phyloP scores from a whole-genome alignment of 2,113 vertebrate genomes.

The Gallinago undulata region DNA sequence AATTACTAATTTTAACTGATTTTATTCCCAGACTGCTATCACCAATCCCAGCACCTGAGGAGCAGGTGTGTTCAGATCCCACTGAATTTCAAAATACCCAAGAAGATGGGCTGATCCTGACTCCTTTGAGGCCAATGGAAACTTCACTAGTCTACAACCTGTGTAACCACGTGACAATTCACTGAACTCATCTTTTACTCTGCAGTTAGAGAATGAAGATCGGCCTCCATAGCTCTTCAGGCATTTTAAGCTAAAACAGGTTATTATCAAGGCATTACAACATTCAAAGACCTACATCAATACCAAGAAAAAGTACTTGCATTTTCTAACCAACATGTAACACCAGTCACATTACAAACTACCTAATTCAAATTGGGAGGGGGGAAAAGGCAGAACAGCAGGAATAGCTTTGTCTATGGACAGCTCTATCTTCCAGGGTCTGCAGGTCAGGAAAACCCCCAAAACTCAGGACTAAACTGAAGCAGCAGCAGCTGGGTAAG shows the following conservation, averaged over 20 bases:
- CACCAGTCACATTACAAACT: background rate
- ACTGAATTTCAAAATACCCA: background rate
- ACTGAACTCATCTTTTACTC: background rate
- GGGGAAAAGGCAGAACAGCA: background rate
- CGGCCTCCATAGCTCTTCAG: background rate
- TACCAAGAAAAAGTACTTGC: background rate
- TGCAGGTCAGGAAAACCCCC: background rate
- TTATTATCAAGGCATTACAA: background rate
- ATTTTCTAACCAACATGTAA: background rate
- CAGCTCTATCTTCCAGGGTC: background rate
- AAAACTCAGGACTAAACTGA: background rate
- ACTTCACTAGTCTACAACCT: background rate
- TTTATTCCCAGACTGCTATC: background rate
- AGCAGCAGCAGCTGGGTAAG: background rate
- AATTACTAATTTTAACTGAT: background rate
- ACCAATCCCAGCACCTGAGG: background rate
- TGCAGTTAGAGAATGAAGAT: background rate
- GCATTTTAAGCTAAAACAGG: background rate
- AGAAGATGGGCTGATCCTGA: background rate
- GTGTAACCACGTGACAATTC: fast-evolving
- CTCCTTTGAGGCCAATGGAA: background rate
- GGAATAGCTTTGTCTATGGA: background rate
- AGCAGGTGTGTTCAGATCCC: background rate
- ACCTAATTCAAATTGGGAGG: background rate
- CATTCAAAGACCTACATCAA: background rate